phyloP scores from a whole-genome alignment of 2,113 vertebrate species.

The Verasper variegatus region DNA sequence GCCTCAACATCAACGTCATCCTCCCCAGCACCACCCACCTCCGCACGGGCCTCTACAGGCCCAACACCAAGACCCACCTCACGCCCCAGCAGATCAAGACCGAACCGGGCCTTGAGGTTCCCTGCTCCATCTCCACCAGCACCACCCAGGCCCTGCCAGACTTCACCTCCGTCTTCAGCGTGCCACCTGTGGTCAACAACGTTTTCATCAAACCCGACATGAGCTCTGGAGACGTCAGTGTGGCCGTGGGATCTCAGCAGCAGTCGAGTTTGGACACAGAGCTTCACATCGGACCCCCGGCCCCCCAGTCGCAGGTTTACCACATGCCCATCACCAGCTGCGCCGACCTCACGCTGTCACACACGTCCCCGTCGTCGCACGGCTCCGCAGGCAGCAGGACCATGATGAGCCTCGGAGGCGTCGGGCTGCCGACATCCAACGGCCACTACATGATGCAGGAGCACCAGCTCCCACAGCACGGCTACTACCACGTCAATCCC shows the following conservation, averaged over 20 bases:
- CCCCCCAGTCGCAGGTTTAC: constrained; percentile 85
- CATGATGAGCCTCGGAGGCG: constrained; percentile 83
- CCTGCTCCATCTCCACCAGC: constrained; percentile 79
- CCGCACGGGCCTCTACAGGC: constrained; percentile 89
- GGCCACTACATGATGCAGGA: constrained; percentile 75
- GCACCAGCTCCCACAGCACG: constrained; percentile 76
- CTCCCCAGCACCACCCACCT: constrained; percentile 89
- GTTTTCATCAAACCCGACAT: constrained; percentile 91
- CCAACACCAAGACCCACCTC: constrained; percentile 67
- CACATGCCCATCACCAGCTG: constrained; percentile 82
- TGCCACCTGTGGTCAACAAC: constrained; percentile 86
- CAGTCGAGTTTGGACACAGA: constrained; percentile 64
- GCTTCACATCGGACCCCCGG: constrained; percentile 77
- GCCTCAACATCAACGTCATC: constrained; percentile 93
- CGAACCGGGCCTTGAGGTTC: constrained; percentile 83
- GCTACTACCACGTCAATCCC: constrained; percentile 83
- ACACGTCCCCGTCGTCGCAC: constrained; percentile 68
- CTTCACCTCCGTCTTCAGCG: constrained; percentile 93
- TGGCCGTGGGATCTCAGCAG: background rate
- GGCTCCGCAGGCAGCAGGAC: constrained; percentile 71
- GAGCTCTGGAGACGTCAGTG: constrained; percentile 46
- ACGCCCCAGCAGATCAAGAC: constrained; percentile 86
- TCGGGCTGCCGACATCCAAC: constrained; percentile 73
- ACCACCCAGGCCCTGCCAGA: constrained; percentile 90
- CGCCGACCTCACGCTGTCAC: constrained; percentile 77